A percentile compares a stretch with the other conserved stretches of the same genome.
Conservation (phyloP, 2,797 vertebrate species). For the Chrysocyon brachyurus region DNA sequence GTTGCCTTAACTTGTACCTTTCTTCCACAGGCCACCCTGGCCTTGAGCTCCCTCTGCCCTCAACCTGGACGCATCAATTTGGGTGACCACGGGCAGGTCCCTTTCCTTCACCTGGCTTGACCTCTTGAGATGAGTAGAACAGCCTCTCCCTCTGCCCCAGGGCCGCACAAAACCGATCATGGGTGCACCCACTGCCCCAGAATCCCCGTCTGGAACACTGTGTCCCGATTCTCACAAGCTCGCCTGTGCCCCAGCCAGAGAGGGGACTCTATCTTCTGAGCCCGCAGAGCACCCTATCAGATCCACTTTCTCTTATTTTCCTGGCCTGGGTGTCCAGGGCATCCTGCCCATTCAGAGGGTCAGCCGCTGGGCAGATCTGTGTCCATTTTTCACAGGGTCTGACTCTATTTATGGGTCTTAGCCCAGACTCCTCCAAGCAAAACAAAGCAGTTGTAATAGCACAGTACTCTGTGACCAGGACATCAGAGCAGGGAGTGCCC, state of each 20-base stretch:
- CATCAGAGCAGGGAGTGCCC: background rate
- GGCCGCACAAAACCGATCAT: too few species aligned
- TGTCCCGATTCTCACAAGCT: background rate
- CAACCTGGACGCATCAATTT: background rate
- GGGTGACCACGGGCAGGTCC: background rate
- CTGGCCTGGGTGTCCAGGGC: background rate
- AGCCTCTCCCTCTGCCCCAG: background rate
- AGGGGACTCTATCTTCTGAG: background rate
- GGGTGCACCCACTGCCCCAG: background rate
- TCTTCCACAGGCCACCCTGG: background rate
- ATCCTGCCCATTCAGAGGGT: background rate
- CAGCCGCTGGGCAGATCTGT: background rate
- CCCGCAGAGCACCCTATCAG: rapidly evolving
- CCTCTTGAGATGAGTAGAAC: background rate
- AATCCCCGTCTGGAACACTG: background rate
- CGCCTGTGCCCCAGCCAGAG: background rate
- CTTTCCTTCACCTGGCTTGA: background rate
- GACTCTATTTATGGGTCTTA: background rate
- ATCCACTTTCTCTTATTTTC: background rate
- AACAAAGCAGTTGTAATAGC: background rate
- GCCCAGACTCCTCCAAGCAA: background rate
- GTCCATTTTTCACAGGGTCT: background rate
- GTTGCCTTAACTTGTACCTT: background rate
- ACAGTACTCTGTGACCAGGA: background rate
- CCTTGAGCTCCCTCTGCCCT: background rate